Evolutionary conservation across 2,113 vertebrate genomes (phyloP).

Genomic region (Calidris pygmaea): DNA sequence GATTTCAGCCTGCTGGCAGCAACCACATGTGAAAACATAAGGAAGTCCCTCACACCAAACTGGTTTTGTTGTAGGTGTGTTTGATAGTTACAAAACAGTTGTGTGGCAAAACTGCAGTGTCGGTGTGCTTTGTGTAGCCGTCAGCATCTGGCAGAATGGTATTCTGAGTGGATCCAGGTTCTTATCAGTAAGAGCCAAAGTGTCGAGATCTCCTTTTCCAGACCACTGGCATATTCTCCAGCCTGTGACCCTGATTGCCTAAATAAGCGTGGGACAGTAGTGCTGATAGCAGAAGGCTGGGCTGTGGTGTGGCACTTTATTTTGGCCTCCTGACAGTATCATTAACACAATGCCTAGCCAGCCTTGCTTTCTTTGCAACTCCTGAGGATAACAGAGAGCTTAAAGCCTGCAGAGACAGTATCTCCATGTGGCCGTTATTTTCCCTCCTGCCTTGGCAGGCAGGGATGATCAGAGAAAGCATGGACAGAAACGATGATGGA

Average conservation of each 20-base stretch:
- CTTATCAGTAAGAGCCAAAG: constrained; percentile 24
- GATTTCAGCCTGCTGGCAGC: constrained; percentile 42
- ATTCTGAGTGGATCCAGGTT: not conserved
- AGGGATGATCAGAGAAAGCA: not conserved
- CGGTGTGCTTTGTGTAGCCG: not conserved
- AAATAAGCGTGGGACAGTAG: not conserved
- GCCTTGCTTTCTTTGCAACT: not conserved
- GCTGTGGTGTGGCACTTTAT: not conserved
- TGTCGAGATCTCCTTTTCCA: constrained; percentile 22
- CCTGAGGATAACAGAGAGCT: not conserved
- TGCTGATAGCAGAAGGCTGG: constrained; percentile 28
- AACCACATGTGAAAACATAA: constrained; percentile 33
- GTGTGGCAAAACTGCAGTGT: not conserved
- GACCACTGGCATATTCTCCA: not conserved
- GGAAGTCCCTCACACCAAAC: constrained; percentile 20
- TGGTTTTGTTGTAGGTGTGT: constrained; percentile 40
- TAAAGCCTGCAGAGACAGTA: not conserved
- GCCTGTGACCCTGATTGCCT: not conserved
- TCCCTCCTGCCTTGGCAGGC: not conserved
- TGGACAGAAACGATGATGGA: not conserved
- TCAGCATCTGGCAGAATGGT: not conserved
- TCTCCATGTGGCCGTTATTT: not conserved
- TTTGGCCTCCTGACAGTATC: constrained; percentile 32
- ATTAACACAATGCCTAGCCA: not conserved
- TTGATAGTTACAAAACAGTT: constrained; percentile 34